Evolutionary conservation across 1,140 invertebrate genomes (phyloP), one percentile per base, ranked within the genome.

Genomic region (Achroia grisella): DNA sequence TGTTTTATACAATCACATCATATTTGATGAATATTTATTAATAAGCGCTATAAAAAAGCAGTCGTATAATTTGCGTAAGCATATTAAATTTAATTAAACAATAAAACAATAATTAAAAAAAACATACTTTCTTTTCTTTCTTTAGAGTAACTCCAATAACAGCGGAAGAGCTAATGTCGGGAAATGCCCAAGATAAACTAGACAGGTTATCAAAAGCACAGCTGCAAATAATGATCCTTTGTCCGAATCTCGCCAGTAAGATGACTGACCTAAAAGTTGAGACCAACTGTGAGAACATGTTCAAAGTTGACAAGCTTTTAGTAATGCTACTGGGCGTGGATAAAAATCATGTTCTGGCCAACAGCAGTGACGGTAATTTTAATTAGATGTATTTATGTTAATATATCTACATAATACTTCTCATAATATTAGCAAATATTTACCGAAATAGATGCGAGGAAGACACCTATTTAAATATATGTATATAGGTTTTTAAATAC

Each of bases 151-250:
- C 90, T 50, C 89, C 93, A 50, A 83, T 94, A 11, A 88, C 89
- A 48, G 87, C 93, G 33, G 94, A 95, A 73, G 93, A 94, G 41
- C 74, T 92, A 23, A 79, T 89, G 14, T 86, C 88, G 43, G 72
- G 81, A 12, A 87, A 88, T 30, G 71, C 87, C 2, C 87, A 89
- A 36, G 79, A 86, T 8, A 83, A 88, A 55, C 59, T 89, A 14
- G 87, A 91, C n/a, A 88, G 88, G 62, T 80, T 93, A 37, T 71
- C 88, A 37, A 87, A 87, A 55, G 88, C 92, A 4, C 91, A 92
- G 43, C 75, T 95, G 6, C 93, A 95, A 71, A 91, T 96, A 31
- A 87, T 95, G 4, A 91, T 96, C 5, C 64, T 95, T 4, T 95
- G 94, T 67, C 94, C 94, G 0, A 86, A 88, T 8, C 87, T 95